Evolutionary conservation across 1,140 invertebrate species (phyloP).

Genomic region (Euglossa dilemma): DNA sequence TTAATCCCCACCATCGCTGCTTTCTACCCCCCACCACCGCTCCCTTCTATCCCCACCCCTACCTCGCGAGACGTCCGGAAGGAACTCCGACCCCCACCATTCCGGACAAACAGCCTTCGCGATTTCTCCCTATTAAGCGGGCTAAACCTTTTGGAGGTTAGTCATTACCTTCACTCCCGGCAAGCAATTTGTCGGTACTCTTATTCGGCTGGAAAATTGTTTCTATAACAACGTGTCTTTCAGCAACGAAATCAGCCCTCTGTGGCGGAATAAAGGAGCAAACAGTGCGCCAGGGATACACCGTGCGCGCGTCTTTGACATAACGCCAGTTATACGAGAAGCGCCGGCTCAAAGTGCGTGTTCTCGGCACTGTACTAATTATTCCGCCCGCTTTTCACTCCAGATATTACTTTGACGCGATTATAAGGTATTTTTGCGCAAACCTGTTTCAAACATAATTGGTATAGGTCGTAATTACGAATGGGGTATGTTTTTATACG

Average conservation of each 20-base stretch:
- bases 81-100: constrained; percentile 13
- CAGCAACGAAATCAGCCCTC: neutral
- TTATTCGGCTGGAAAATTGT: constrained; percentile 9
- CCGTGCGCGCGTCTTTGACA: no score
- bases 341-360: neutral
- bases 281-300: neutral
- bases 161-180: neutral
- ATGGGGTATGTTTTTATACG: no score
- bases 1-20: neutral
- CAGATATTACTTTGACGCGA: neutral
- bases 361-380: neutral
- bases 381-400: neutral
- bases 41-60: neutral
- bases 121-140: constrained; percentile 26
- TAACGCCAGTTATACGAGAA: no score
- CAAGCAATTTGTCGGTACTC: neutral
- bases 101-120: constrained; percentile 3
- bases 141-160: constrained; percentile 33
- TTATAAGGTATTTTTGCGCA: neutral
- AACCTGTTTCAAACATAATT: neutral
- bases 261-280: neutral
- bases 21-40: no score
- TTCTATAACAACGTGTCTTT: neutral
- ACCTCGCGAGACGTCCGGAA: constrained; percentile 11
- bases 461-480: no score